Evolutionary conservation across 2,888 invertebrate species (phyloP).

Genomic region (Peribatodes rhomboidaria): DNA sequence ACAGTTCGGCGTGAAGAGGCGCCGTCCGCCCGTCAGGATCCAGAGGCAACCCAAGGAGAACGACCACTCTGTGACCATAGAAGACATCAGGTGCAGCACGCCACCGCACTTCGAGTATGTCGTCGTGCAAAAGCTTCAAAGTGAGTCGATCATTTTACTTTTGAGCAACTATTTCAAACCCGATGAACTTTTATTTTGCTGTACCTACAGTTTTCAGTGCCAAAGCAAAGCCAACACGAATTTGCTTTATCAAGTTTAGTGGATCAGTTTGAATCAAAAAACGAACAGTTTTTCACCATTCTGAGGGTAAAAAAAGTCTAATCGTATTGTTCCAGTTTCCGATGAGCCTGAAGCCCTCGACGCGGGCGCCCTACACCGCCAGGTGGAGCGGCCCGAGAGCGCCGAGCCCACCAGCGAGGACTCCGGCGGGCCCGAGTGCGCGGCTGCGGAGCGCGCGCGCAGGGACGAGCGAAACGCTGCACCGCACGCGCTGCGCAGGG

Average conservation of each 20-base stretch:
- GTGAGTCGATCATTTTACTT: slow-evolving; percentile 54
- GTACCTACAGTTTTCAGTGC: too few species aligned
- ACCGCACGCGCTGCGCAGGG: slow-evolving; percentile 59
- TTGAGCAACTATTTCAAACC: not conserved
- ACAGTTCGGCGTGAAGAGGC: slow-evolving; percentile 74
- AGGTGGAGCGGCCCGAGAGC: slow-evolving; percentile 52
- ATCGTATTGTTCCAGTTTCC: slow-evolving; percentile 57
- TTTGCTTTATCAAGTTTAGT: not conserved
- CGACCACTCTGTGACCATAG: slow-evolving; percentile 66
- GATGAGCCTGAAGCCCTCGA: slow-evolving; percentile 74
- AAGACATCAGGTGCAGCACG: slow-evolving; percentile 70
- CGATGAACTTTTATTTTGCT: not conserved
- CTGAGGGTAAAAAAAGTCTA: not conserved
- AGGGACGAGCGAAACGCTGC: slow-evolving; percentile 74
- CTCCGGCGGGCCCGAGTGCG: slow-evolving; percentile 38
- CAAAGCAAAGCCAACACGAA: too few species aligned
- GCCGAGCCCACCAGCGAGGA: slow-evolving; percentile 53
- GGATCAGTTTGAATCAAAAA: too few species aligned
- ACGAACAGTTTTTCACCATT: not conserved
- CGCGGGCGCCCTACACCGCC: slow-evolving; percentile 62
- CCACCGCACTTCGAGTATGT: slow-evolving; percentile 76
- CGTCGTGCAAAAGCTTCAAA: slow-evolving; percentile 72
- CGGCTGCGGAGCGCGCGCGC: slow-evolving; percentile 66
- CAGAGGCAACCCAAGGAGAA: slow-evolving; percentile 76
- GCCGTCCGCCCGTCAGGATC: slow-evolving; percentile 69